A percentile compares a stretch with the other conserved stretches of the same genome.
These are phyloP conservation scores for Drosophila pandora DNA, from an alignment of 1,140 invertebrate genomes.

Conservation along the genomic window DNA sequence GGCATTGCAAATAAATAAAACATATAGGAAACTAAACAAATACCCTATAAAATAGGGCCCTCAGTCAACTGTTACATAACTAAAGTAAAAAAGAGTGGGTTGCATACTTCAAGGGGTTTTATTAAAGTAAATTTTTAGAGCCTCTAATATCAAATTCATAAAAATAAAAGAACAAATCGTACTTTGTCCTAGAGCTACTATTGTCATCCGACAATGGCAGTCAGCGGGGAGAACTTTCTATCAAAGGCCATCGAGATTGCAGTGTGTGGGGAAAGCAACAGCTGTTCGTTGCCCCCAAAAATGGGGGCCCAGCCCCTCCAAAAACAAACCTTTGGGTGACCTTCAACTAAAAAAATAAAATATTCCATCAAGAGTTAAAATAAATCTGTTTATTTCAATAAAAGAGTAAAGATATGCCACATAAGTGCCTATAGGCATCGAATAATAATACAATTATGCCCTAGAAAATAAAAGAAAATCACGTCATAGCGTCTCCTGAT, in stretches of 20 bases:
- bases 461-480: background rate
- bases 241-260: slow-evolving; percentile 1
- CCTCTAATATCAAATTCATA: too few relatives aligned
- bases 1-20: slow-evolving; percentile 6
- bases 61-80: too few relatives aligned
- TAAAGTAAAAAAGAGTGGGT: too few relatives aligned
- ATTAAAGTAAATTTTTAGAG: slow-evolving; percentile 13
- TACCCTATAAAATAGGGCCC: background rate
- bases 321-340: background rate
- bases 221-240: slow-evolving; percentile 28
- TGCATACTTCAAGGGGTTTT: background rate
- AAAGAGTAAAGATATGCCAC: too few relatives aligned
- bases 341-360: background rate
- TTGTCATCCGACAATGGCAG: slow-evolving; percentile 8
- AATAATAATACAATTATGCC: background rate
- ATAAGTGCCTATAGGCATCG: background rate
- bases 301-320: slow-evolving; percentile 1
- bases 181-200: slow-evolving; percentile 60
- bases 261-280: slow-evolving; percentile 34
- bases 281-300: slow-evolving; percentile 49
- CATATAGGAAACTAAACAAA: background rate
- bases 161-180: slow-evolving; percentile 8
- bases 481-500: slow-evolving; percentile 22
- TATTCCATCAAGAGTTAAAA: too few relatives aligned
- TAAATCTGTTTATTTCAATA: too few relatives aligned